Base-by-base conservation (phyloP, 2,113 vertebrate species). In the Panthera uncia region DNA sequence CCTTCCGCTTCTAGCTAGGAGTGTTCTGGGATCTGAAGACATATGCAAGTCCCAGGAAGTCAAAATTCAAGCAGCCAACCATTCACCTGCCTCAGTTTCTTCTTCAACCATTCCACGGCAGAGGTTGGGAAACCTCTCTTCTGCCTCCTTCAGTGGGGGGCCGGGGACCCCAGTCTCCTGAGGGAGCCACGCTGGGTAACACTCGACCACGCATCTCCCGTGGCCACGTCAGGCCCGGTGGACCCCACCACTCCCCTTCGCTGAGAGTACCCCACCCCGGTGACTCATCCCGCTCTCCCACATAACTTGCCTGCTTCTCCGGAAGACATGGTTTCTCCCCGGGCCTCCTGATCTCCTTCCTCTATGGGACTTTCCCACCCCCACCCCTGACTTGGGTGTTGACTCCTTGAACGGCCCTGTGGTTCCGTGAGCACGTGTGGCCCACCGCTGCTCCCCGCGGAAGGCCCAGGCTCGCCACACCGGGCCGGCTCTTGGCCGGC, bases 141-240 rank as follows among this genome's bases (percentile, higher is more conserved):
- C 36, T 25, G 16, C 69, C 73, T 65, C 55, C 38, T 41, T 65
- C 25, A 1, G 21, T 1, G 0, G 8, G 5, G 7, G 48, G n/a
- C n/a, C 29, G 10, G 31, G 50, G 69, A 48, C 18, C 13, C 79
- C 19, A 38, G 50, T 29, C 79, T 89, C 52, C 16, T 15, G 52
- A 27, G 7, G 63, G 50, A 6, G 19, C 65, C 13, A 45, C 45
- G 0, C 87, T 66, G n/a, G 68, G 80, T 36, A 18, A 33, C 25
- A 3, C 11, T 57, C 38, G 11, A 7, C 61, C 7, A 38, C 69
- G 2, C 14, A 11, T 19, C 61, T 45, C 33, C 79, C 12, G 0
- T 0, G 14, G 71, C 50, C 41, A 1, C 0, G n/a, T 23, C 31
- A 31, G 45, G 41, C 6, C 55, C 29, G 1, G 21, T 25, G 0